phyloP scores from a whole-genome alignment of 2,113 vertebrate species.

The Ailuropoda melanoleuca region DNA sequence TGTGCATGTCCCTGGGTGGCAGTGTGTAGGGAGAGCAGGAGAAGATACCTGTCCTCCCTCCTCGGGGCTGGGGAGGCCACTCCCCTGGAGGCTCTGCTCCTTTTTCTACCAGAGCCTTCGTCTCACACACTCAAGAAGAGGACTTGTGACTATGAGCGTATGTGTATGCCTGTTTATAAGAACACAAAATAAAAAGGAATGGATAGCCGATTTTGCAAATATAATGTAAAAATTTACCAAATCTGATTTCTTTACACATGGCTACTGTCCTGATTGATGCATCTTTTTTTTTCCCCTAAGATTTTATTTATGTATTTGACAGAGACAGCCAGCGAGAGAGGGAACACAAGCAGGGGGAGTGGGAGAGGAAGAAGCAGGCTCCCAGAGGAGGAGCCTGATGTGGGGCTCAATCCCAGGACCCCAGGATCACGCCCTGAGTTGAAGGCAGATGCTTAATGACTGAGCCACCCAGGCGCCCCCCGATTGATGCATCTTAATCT shows the following conservation, averaged over 20 bases:
- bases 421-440: too few relatives aligned
- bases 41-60: too few relatives aligned
- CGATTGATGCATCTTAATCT: constrained; percentile 21
- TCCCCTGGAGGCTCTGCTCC: background rate
- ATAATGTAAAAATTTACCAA: constrained; percentile 32
- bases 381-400: too few relatives aligned
- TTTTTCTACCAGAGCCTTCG: background rate
- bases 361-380: too few relatives aligned
- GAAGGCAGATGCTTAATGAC: too few relatives aligned
- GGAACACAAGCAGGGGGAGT: too few relatives aligned
- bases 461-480: background rate
- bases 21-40: background rate
- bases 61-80: background rate
- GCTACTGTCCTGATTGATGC: constrained; percentile 37
- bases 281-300: background rate
- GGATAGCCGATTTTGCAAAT: background rate
- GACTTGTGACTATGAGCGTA: background rate
- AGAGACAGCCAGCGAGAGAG: too few relatives aligned
- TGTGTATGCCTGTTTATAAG: background rate
- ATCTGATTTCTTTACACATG: constrained; percentile 26
- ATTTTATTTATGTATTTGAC: too few relatives aligned
- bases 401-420: too few relatives aligned
- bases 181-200: background rate
- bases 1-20: background rate
- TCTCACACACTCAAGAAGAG: background rate